Evolutionary conservation across 2,888 invertebrate species (phyloP).

Genomic region (Euspilapteryx auroguttella): DNA sequence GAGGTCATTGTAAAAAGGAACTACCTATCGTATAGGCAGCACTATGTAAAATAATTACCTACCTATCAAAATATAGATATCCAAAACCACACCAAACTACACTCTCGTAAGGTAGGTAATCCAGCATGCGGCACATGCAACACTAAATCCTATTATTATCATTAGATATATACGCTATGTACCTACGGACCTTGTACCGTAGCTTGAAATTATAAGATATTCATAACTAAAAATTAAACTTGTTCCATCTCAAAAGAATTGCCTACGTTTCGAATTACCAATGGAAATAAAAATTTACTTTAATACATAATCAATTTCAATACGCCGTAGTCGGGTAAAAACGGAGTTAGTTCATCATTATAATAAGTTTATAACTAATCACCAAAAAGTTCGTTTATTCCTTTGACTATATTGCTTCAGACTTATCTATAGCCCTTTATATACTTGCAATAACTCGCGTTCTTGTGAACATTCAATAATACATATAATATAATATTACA

Average conservation of each 20-base stretch:
- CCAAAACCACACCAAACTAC: conserved; percentile 28
- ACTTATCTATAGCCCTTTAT: conserved; percentile 1
- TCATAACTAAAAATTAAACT: conserved; percentile 1
- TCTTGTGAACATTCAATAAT: neutral
- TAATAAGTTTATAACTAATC: conserved; percentile 35
- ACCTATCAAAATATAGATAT: too few relatives aligned
- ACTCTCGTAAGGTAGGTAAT: conserved; percentile 41
- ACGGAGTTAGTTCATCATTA: conserved; percentile 23
- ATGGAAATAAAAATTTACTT: too few relatives aligned
- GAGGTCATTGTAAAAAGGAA: too few relatives aligned
- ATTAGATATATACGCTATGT: too few relatives aligned
- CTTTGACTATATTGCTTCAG: conserved; percentile 22
- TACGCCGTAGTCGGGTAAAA: too few relatives aligned
- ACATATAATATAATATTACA: conserved; percentile 1
- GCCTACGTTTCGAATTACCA: too few relatives aligned
- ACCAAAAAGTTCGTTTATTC: conserved; percentile 29
- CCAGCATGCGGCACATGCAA: conserved; percentile 32
- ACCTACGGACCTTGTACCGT: conserved; percentile 34
- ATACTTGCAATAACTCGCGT: conserved; percentile 9
- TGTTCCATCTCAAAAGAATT: too few relatives aligned
- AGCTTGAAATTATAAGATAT: neutral
- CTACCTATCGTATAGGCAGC: too few relatives aligned
- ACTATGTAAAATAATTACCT: too few relatives aligned
- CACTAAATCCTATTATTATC: neutral
- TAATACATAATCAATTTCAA: too few relatives aligned